Percentiles rank a stretch among this genome's conserved stretches.
Conservation (phyloP, 2,888 invertebrate genomes). For the Tipula unca region DNA sequence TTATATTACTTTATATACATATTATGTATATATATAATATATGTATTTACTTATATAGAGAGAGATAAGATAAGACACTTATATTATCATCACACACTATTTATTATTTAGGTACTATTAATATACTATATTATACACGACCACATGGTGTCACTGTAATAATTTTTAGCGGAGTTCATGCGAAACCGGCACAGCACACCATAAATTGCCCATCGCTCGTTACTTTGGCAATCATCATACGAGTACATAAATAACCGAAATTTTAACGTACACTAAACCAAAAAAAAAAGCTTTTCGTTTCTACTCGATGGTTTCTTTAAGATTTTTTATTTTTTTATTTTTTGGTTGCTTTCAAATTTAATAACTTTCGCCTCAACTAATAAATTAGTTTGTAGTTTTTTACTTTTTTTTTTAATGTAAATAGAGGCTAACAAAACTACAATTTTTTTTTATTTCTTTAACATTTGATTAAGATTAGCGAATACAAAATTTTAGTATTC, state of each 20-base stretch:
- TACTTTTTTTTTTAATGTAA: neutral
- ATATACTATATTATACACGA: neutral
- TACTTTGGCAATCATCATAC: neutral
- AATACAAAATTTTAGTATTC: neutral
- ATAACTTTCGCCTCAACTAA: slow-evolving; percentile 2
- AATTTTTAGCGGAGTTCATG: neutral
- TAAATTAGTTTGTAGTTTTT: neutral
- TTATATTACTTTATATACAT: neutral
- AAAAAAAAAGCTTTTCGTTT: neutral
- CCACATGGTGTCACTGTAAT: neutral
- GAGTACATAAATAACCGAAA: neutral
- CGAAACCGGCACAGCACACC: neutral
- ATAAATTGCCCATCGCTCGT: neutral
- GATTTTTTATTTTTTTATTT: neutral
- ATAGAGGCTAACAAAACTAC: neutral
- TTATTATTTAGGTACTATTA: neutral
- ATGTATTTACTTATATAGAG: no score
- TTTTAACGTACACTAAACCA: neutral
- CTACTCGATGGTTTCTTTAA: neutral
- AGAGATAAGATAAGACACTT: neutral
- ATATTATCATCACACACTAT: neutral
- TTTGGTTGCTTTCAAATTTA: neutral
- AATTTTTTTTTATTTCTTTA: neutral
- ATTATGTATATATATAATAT: no score
- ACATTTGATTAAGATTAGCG: neutral